Conservation (phyloP, 2,797 vertebrate genomes). For the Huso huso region DNA sequence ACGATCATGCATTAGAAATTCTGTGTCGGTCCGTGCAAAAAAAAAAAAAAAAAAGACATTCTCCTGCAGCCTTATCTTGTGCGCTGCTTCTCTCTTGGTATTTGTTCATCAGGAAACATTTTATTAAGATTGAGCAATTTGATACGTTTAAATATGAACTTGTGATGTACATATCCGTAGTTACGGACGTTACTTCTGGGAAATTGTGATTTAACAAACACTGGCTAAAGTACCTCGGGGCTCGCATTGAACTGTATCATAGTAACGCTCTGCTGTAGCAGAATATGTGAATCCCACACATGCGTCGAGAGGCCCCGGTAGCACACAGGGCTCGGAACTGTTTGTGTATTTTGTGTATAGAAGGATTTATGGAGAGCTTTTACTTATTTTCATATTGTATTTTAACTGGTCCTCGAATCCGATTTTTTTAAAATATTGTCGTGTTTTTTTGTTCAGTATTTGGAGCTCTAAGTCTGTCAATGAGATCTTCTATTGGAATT, state of each 20-base stretch:
- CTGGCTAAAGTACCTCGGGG: constrained; percentile 51
- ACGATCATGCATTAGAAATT: constrained; percentile 38
- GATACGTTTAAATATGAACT: constrained; percentile 74
- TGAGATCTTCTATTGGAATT: constrained; percentile 53
- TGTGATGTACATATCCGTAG: constrained; percentile 78
- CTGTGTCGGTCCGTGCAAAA: constrained; percentile 61
- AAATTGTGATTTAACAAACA: constrained; percentile 47
- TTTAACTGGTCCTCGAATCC: constrained; percentile 91
- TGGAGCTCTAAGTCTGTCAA: constrained; percentile 59
- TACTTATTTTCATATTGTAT: constrained; percentile 99
- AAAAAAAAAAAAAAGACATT: constrained; percentile 67
- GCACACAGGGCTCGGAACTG: constrained; percentile 90
- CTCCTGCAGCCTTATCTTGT: constrained; percentile 68
- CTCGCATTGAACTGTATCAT: constrained; percentile 69
- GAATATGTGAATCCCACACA: constrained; percentile 76
- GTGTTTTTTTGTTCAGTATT: constrained; percentile 66
- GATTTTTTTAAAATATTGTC: constrained; percentile 60
- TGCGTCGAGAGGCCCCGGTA: constrained; percentile 72
- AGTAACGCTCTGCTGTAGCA: constrained; percentile 83
- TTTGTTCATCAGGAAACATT: constrained; percentile 85
- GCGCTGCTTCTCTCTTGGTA: constrained; percentile 77
- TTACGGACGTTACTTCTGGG: constrained; percentile 60
- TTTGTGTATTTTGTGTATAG: constrained; percentile 96
- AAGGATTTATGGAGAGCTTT: constrained; percentile 98
- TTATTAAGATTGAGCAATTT: constrained; percentile 74